These are phyloP conservation scores for Pseudorectes ferrugineus DNA, from an alignment of 2,113 vertebrate species.

Conservation along the genomic window DNA sequence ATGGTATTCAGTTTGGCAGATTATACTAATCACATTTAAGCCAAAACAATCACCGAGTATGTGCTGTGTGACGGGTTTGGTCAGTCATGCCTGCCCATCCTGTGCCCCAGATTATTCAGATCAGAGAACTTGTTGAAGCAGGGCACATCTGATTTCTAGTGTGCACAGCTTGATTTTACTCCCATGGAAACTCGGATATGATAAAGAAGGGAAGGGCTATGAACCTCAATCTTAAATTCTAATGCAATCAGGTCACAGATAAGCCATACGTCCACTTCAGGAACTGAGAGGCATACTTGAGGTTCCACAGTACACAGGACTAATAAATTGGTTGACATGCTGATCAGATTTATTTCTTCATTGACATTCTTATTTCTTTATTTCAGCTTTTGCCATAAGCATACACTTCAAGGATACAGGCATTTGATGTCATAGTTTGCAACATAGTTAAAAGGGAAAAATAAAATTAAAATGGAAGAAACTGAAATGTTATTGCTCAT, in stretches of 20 bases:
- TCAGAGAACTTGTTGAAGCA: not conserved
- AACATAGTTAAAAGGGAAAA: not conserved
- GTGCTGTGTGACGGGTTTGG: not conserved
- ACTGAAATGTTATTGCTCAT: not conserved
- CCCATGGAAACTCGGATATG: not conserved
- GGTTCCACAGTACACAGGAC: not conserved
- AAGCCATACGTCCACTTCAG: accelerated
- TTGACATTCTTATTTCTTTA: not conserved
- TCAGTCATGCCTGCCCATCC: not conserved
- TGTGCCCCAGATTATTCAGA: not conserved
- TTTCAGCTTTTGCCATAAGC: conserved; percentile 23
- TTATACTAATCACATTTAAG: not conserved
- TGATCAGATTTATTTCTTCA: not conserved
- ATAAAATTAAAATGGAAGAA: not conserved
- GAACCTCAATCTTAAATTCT: not conserved
- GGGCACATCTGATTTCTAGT: not conserved
- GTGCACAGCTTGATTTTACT: not conserved
- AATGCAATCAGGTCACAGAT: not conserved
- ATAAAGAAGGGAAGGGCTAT: not conserved
- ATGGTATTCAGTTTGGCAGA: not conserved
- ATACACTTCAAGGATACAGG: not conserved
- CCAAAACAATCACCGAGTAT: not conserved
- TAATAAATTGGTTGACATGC: not conserved
- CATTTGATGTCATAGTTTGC: not conserved
- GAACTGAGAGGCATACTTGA: not conserved